phyloP scores from a whole-genome alignment of 2,113 vertebrate species.

The Scalopus aquaticus region DNA sequence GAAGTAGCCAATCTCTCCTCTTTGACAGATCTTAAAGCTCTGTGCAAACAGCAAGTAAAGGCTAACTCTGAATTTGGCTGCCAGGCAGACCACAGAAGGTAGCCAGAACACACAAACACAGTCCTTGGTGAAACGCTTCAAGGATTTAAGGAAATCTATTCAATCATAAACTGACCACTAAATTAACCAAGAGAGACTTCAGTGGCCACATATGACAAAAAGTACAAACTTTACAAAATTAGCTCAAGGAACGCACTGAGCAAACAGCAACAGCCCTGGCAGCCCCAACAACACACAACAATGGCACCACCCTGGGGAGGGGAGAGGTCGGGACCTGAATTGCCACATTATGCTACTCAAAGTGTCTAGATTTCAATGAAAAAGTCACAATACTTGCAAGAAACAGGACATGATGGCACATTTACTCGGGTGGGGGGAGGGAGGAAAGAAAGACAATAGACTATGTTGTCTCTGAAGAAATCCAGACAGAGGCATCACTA shows the following conservation, averaged over 20 bases:
- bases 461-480: neutral
- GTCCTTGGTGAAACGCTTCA: neutral
- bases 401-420: neutral
- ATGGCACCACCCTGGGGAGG: rapidly evolving
- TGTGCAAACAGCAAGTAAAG: neutral
- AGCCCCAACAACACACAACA: neutral
- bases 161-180: neutral
- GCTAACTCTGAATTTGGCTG: neutral
- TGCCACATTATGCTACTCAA: neutral
- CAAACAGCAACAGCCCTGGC: neutral
- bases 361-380: neutral
- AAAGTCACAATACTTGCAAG: neutral
- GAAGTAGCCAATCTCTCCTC: neutral
- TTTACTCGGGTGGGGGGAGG: too few relatives aligned
- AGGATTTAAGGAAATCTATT: neutral
- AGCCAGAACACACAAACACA: neutral
- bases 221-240: neutral
- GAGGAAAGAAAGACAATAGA: neutral
- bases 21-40: neutral
- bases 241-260: neutral
- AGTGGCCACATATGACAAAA: neutral
- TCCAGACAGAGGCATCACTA: neutral
- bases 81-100: neutral
- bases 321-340: neutral
- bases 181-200: neutral